These are phyloP conservation scores for Salarias fasciatus DNA, from an alignment of 2,797 vertebrate species.

Conservation along the genomic window DNA sequence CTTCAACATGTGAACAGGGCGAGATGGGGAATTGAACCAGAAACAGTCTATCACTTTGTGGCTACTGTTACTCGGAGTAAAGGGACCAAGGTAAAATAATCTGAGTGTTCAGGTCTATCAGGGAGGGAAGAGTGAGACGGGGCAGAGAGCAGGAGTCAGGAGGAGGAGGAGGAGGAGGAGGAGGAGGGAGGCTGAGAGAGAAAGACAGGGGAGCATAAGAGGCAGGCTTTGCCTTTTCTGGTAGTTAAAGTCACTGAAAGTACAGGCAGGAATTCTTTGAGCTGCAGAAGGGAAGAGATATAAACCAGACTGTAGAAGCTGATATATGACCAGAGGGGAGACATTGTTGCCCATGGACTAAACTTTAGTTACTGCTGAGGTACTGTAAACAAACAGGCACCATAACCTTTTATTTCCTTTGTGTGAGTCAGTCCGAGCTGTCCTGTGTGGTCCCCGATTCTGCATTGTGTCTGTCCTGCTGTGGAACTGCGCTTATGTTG, in stretches of 20 bases:
- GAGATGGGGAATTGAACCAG: too few relatives aligned
- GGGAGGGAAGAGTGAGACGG: conserved; percentile 37
- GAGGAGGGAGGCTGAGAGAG: conserved; percentile 48
- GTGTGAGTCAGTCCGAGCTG: conserved; percentile 35
- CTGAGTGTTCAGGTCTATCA: conserved; percentile 26
- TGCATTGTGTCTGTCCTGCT: conserved; percentile 5
- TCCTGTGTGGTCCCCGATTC: conserved; percentile 35
- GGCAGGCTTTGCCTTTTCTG: conserved; percentile 94
- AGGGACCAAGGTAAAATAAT: conserved; percentile 15
- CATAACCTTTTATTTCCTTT: conserved; percentile 2
- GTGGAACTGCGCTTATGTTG: neutral
- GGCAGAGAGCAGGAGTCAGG: conserved; percentile 34
- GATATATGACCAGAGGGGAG: conserved; percentile 77
- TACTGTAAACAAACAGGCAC: conserved; percentile 57
- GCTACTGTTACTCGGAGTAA: neutral
- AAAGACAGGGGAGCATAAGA: conserved; percentile 48
- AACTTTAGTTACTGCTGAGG: conserved; percentile 69
- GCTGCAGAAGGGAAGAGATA: conserved; percentile 83
- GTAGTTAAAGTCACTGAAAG: conserved; percentile 88
- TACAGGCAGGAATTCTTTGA: conserved; percentile 85
- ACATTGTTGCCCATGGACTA: conserved; percentile 81
- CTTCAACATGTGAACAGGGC: too few relatives aligned
- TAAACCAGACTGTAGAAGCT: conserved; percentile 79
- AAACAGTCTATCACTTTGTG: too few relatives aligned
- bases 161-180: conserved; percentile 48